Evolutionary conservation across 1,140 invertebrate genomes (phyloP).

Genomic region (Trachymyrmex cornetzi): DNA sequence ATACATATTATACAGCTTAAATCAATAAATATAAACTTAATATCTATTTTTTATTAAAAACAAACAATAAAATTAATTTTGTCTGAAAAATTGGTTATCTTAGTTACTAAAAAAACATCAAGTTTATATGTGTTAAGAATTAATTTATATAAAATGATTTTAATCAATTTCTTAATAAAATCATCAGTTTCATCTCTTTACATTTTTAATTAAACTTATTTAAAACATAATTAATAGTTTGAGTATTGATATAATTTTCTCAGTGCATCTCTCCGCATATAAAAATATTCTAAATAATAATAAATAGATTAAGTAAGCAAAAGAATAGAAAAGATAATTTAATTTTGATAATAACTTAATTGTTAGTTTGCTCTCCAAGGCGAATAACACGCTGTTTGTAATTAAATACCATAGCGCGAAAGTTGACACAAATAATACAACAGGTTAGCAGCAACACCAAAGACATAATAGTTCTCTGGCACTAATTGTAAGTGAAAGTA

Average conservation of each 20-base stretch:
- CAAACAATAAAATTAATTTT: not conserved
- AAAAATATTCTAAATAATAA: slow-evolving; percentile 23
- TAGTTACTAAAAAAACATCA: not conserved
- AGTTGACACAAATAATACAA: slow-evolving; percentile 4
- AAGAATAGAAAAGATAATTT: slow-evolving; percentile 1
- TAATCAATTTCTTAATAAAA: not conserved
- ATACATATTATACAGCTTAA: not conserved
- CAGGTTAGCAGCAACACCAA: not conserved
- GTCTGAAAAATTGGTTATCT: not conserved
- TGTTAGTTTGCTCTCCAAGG: not conserved
- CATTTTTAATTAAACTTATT: not conserved
- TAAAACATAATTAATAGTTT: slow-evolving; percentile 5
- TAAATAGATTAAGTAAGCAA: slow-evolving; percentile 2
- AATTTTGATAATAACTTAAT: slow-evolving; percentile 7
- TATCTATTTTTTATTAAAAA: not conserved
- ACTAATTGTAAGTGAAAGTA: slow-evolving; percentile 7
- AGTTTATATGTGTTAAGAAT: not conserved
- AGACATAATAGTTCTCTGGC: not conserved
- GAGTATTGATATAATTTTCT: not conserved
- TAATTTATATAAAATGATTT: not conserved
- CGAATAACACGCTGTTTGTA: not conserved
- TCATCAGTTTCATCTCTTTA: not conserved
- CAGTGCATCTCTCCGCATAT: not conserved
- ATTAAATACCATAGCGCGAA: slow-evolving; percentile 41
- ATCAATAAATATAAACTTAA: slow-evolving; percentile 23